Base-by-base conservation (phyloP, 2,113 vertebrate species). In the Elanus axillaris region DNA sequence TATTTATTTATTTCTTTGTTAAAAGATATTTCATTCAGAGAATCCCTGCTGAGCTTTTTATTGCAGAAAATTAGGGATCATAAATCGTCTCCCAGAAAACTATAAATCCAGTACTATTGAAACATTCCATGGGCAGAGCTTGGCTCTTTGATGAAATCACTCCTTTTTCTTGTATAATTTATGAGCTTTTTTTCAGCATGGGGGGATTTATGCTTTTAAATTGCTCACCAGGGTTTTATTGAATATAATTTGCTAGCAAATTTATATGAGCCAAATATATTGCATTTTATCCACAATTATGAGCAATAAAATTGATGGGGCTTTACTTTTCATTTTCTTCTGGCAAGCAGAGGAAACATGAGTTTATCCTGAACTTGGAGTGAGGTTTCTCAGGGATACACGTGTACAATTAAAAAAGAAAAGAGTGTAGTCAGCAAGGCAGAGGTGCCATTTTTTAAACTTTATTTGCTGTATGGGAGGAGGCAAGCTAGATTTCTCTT, bases 141-240 rank as follows among this genome's bases (percentile, higher is more conserved):
- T 98, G 97, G 97, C 95, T 98, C 97, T 98, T 98, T 97, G 97
- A 98, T 98, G 98, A 98, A 98, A 98, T 98, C 97, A 97, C 95
- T 98, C 95, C 96, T 98, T 98, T 93, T 90, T 90, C 94, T 96
- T 97, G 82, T 96, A 77, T 98, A 97, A 98, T 98, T 98, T 98
- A 98, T 96, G 97, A 97, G 93, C 79, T 90, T 96, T 96, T 98
- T 97, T 97, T 92, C 96, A 98, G 96, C 95, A 97, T 91, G 93
- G 89, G 86, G 94, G 84, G 97, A 97, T 98, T 97, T 81, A 47
- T 97, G 90, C 93, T 96, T 98, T 97, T 93, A 97, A 98, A 97
- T 96, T 97, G 94, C 95, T 98, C 97, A 96, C 94, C 88, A 73
- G 97, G 96, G 95, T 97, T 97, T 98, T 98, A 98, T 89, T 97